Evolutionary conservation across 2,797 vertebrate species (phyloP).

Genomic region (Carapus acus): DNA sequence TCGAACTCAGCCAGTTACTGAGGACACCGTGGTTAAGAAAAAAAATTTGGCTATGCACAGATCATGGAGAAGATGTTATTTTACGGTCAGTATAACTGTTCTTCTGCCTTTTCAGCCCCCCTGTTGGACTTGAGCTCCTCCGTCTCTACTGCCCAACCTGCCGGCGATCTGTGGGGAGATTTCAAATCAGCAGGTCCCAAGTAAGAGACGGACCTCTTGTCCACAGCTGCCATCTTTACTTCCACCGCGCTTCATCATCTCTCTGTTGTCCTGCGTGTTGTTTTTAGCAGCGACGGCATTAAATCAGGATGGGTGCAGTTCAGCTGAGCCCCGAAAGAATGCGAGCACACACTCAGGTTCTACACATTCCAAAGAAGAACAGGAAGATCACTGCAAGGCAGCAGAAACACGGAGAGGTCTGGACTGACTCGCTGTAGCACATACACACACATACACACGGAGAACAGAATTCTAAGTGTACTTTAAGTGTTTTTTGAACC

Average conservation of each 20-base stretch:
- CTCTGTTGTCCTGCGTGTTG: too few relatives aligned
- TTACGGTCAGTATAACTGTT: too few relatives aligned
- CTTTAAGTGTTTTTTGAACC: constrained; percentile 23
- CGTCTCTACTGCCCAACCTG: constrained; percentile 43
- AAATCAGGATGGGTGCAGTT: constrained; percentile 91
- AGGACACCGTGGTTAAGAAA: too few relatives aligned
- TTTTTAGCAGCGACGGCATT: constrained; percentile 70
- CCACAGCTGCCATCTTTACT: constrained; percentile 14
- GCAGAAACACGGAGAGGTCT: constrained; percentile 33
- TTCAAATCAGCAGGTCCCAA: constrained; percentile 85
- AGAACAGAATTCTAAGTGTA: constrained; percentile 50
- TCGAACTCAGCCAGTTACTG: too few relatives aligned
- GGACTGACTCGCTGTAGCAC: constrained; percentile 22
- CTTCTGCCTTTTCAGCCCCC: constrained; percentile 34
- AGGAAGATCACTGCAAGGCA: constrained; percentile 42
- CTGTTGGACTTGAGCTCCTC: constrained; percentile 64
- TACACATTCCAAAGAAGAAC: constrained; percentile 69
- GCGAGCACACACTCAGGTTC: constrained; percentile 48
- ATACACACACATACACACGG: constrained; percentile 28
- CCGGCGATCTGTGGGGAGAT: constrained; percentile 87
- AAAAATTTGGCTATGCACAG: too few relatives aligned
- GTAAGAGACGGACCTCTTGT: constrained; percentile 65
- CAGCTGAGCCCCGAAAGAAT: constrained; percentile 62
- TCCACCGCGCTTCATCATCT: too few relatives aligned
- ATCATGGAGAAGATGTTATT: too few relatives aligned